phyloP scores from a whole-genome alignment of 2,113 vertebrate species.

The Sapayoa aenigma region DNA sequence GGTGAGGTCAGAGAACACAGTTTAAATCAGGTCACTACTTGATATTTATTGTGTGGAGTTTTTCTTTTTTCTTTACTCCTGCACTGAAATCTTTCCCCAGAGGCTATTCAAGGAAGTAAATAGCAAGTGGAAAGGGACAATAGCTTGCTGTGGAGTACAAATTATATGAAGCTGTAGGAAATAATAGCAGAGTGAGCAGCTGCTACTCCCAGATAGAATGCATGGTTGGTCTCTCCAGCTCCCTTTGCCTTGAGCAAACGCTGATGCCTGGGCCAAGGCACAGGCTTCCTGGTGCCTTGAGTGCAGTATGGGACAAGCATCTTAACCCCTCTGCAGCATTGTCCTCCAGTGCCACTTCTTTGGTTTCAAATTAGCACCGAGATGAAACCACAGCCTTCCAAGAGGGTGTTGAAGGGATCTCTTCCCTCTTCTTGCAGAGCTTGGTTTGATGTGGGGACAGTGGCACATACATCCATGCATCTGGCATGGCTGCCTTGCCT shows the following conservation, averaged over 20 bases:
- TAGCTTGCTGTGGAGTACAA: slow-evolving; percentile 58
- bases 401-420: background rate
- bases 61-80: slow-evolving; percentile 40
- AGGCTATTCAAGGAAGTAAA: slow-evolving; percentile 69
- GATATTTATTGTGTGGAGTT: slow-evolving; percentile 47
- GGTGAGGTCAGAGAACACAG: slow-evolving; percentile 7
- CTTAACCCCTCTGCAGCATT: background rate
- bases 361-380: background rate
- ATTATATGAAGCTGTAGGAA: slow-evolving; percentile 68
- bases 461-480: background rate
- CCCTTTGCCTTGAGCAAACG: background rate
- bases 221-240: background rate
- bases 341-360: background rate
- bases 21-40: slow-evolving; percentile 56
- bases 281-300: background rate
- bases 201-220: slow-evolving; percentile 26
- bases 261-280: background rate
- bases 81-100: slow-evolving; percentile 57
- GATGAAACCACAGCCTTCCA: background rate
- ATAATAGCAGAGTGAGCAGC: slow-evolving; percentile 62
- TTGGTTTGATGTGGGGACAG: background rate
- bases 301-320: background rate
- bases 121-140: slow-evolving; percentile 61
- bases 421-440: background rate
- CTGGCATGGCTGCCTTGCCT: background rate